Percentiles rank a stretch among this genome's conserved stretches.
phyloP scores from a whole-genome alignment of 2,113 vertebrate genomes.

The Micronycteris hirsuta region DNA sequence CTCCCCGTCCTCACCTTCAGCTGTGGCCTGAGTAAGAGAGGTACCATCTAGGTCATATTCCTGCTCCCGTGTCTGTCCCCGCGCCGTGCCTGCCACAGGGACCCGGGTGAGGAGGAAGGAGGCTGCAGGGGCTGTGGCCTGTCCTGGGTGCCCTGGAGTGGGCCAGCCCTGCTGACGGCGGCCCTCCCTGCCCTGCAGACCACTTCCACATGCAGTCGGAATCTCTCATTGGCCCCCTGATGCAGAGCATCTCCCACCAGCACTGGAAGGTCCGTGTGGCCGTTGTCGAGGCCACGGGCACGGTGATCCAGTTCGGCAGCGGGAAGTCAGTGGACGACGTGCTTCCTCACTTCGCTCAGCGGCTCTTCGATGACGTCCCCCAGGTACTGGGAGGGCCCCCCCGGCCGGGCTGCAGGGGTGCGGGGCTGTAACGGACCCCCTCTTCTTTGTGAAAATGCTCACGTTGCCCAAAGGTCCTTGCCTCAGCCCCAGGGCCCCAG shows the following conservation, averaged over 20 bases:
- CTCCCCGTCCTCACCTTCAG: neutral
- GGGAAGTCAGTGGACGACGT: slow-evolving; percentile 92
- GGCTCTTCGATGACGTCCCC: slow-evolving; percentile 93
- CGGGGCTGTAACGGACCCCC: too few species aligned
- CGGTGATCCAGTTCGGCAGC: slow-evolving; percentile 88
- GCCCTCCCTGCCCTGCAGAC: slow-evolving; percentile 76
- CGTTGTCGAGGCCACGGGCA: slow-evolving; percentile 89
- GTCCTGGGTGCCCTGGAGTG: neutral
- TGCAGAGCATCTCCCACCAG: slow-evolving; percentile 93
- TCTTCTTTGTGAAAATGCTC: too few species aligned
- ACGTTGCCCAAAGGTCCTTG: fast-evolving
- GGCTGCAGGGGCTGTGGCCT: neutral
- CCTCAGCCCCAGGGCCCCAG: neutral
- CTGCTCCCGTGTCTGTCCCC: neutral
- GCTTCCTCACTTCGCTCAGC: slow-evolving; percentile 93
- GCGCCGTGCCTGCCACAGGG: neutral
- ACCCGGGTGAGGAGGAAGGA: neutral
- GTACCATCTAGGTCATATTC: neutral
- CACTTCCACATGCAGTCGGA: slow-evolving; percentile 97
- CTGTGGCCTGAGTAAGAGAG: too few species aligned
- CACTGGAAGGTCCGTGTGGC: slow-evolving; percentile 92
- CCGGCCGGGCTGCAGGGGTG: fast-evolving
- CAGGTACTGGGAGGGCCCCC: slow-evolving; percentile 83
- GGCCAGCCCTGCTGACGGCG: neutral
- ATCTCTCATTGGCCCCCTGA: slow-evolving; percentile 90